These are phyloP conservation scores for Glareola pratincola DNA, from an alignment of 2,113 vertebrate genomes.

Conservation along the genomic window DNA sequence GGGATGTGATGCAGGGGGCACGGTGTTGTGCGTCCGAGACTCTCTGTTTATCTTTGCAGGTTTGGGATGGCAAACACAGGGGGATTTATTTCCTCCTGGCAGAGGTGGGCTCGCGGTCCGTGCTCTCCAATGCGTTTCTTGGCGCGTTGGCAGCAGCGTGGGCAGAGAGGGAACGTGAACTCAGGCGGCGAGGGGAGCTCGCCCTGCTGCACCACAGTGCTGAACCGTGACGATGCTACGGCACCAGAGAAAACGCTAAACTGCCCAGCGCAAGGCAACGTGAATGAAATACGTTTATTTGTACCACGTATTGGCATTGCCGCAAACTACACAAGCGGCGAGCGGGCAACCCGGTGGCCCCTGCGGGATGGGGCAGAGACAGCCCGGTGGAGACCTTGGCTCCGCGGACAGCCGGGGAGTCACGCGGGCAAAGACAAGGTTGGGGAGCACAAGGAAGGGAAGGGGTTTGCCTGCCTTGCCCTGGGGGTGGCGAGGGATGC, in stretches of 20 bases:
- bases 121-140: neutral
- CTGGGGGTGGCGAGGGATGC: neutral
- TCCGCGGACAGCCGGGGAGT: neutral
- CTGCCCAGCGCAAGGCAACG: neutral
- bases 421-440: accelerated
- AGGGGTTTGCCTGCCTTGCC: neutral
- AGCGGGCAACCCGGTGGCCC: neutral
- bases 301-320: neutral
- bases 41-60: neutral
- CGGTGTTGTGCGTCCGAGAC: accelerated
- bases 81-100: neutral
- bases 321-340: neutral
- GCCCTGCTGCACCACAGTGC: accelerated
- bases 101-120: accelerated
- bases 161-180: neutral
- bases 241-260: neutral
- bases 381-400: neutral
- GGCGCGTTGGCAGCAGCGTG: accelerated
- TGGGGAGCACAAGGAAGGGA: neutral
- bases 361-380: neutral
- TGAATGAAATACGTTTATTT: neutral
- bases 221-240: too few species aligned
- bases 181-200: neutral
- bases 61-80: neutral
- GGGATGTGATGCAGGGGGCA: neutral